Conservation (phyloP, 2,113 vertebrate genomes). For the Dasyornis broadbenti region DNA sequence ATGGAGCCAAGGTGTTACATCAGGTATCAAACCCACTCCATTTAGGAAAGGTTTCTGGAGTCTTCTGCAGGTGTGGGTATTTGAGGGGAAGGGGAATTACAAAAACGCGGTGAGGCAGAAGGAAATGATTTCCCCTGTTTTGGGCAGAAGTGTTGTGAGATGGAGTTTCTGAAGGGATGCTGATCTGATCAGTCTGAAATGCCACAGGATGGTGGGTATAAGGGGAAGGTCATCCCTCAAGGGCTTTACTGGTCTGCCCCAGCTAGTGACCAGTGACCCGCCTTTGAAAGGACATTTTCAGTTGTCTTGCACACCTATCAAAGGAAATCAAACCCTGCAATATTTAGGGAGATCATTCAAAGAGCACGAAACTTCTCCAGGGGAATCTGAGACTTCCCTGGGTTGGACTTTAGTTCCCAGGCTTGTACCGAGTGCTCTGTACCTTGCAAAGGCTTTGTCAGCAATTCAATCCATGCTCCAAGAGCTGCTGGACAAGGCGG, state of each 20-base stretch:
- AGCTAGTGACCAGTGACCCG: background rate
- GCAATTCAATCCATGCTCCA: background rate
- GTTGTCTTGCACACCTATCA: background rate
- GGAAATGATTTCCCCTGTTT: background rate
- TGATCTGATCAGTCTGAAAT: background rate
- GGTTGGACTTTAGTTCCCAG: background rate
- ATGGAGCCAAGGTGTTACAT: background rate
- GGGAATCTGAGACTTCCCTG: background rate
- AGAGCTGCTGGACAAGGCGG: background rate
- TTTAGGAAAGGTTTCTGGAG: background rate
- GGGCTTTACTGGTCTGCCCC: background rate
- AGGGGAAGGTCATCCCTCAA: background rate
- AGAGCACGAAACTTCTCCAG: background rate
- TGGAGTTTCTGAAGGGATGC: background rate
- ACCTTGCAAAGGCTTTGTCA: background rate
- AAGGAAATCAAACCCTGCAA: background rate
- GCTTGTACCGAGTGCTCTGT: background rate
- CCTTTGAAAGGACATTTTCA: background rate
- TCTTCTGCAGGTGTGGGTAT: background rate
- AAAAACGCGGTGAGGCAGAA: accelerated
- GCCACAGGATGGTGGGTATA: background rate
- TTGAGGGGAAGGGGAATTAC: background rate
- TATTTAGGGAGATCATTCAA: background rate
- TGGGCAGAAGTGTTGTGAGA: background rate
- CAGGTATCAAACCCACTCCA: accelerated